Percentiles rank a stretch among this genome's conserved stretches.
Evolutionary conservation across 1,140 invertebrate genomes (phyloP).

Genomic region (Drosophila parvula): DNA sequence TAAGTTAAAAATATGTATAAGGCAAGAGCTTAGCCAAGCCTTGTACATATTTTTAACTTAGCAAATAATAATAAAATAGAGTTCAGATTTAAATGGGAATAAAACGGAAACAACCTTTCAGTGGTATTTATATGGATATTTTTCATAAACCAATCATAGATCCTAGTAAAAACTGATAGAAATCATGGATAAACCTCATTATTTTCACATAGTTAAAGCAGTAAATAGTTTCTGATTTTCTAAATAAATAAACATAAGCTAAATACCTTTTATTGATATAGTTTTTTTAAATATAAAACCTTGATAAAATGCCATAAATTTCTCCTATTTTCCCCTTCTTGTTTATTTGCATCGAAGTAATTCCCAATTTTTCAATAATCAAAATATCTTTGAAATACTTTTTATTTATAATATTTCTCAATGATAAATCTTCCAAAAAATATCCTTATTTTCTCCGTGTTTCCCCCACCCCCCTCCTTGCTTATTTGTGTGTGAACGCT

Average conservation of each 20-base stretch:
- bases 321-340: too few species aligned
- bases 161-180: background rate
- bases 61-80: too few species aligned
- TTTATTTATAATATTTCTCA: too few species aligned
- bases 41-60: too few species aligned
- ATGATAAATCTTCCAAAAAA: background rate
- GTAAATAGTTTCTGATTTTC: background rate
- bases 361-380: too few species aligned
- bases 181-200: background rate
- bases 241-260: background rate
- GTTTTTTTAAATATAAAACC: background rate
- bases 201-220: background rate
- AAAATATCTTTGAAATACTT: too few species aligned
- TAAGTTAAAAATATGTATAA: background rate
- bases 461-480: background rate
- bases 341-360: too few species aligned
- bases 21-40: too few species aligned
- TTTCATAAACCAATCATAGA: background rate
- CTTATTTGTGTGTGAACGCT: slow-evolving; percentile 28
- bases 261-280: background rate
- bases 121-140: too few species aligned
- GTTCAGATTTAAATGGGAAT: too few species aligned
- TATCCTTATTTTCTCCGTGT: background rate
- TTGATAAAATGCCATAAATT: background rate
- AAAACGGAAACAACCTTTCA: too few species aligned